Evolutionary conservation across 1,140 invertebrate species (phyloP).

Genomic region (Meloidogyne chitwoodi): DNA sequence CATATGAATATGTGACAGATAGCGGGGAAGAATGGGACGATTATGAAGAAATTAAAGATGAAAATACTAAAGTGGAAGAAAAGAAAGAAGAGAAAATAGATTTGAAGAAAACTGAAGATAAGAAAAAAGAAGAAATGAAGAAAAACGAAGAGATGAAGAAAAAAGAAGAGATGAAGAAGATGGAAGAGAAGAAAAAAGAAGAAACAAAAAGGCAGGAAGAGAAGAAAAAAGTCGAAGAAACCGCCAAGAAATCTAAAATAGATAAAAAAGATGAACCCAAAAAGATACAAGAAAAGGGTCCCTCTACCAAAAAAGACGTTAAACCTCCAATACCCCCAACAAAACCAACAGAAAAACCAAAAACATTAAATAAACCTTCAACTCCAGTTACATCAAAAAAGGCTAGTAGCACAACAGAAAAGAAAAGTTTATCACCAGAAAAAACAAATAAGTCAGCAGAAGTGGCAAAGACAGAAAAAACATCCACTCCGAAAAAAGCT

Average conservation of each 20-base stretch:
- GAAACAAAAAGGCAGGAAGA: background rate
- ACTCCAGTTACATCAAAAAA: background rate
- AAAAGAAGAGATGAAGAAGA: background rate
- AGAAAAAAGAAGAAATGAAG: background rate
- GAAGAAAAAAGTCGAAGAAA: slow-evolving; percentile 5
- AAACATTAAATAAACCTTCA: background rate
- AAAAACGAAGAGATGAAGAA: slow-evolving; percentile 11
- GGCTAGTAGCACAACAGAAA: background rate
- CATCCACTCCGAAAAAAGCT: background rate
- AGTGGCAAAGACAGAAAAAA: background rate
- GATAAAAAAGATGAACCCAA: background rate
- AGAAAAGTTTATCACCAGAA: background rate
- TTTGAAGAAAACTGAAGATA: slow-evolving; percentile 1
- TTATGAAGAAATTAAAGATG: slow-evolving; percentile 9
- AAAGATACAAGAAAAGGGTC: background rate
- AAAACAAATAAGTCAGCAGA: background rate
- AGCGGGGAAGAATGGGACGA: background rate
- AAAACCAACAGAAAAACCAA: background rate
- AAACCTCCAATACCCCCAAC: background rate
- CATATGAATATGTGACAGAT: slow-evolving; percentile 27
- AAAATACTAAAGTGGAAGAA: slow-evolving; percentile 3
- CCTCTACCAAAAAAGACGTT: no score
- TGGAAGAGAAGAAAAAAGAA: background rate
- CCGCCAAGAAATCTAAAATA: background rate
- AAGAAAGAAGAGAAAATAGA: background rate